A percentile compares a stretch with the other conserved stretches of the same genome.
Conservation (phyloP, 2,113 vertebrate species). For the Phyllostomus hastatus region DNA sequence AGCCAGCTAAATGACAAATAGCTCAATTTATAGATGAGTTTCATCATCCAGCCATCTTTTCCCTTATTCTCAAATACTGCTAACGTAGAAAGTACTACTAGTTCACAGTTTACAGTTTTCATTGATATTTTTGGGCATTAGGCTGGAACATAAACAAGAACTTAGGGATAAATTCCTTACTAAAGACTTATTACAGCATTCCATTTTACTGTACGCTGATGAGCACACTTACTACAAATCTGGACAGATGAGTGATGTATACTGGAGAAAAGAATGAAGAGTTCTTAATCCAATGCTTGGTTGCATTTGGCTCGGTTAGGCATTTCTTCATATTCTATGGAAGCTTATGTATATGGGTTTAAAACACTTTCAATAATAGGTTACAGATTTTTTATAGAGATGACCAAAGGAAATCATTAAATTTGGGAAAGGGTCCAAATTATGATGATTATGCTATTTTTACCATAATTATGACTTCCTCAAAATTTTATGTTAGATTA, state of each 20-base stretch:
- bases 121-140: neutral
- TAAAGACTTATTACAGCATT: neutral
- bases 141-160: neutral
- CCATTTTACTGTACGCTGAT: neutral
- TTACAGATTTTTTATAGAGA: neutral
- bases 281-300: neutral
- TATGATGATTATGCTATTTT: neutral
- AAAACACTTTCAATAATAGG: neutral
- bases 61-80: neutral
- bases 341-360: neutral
- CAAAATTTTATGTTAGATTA: neutral
- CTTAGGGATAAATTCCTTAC: neutral
- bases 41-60: neutral
- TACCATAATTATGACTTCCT: neutral
- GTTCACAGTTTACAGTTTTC: neutral
- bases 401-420: neutral
- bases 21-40: neutral
- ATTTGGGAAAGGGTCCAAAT: neutral
- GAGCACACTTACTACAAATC: neutral
- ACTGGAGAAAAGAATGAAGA: neutral
- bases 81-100: neutral
- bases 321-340: conserved; percentile 1
- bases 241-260: neutral
- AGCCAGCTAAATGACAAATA: neutral
- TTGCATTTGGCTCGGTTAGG: neutral